Conservation (phyloP, 1,140 invertebrate species). For the Steinernema khuongi region DNA sequence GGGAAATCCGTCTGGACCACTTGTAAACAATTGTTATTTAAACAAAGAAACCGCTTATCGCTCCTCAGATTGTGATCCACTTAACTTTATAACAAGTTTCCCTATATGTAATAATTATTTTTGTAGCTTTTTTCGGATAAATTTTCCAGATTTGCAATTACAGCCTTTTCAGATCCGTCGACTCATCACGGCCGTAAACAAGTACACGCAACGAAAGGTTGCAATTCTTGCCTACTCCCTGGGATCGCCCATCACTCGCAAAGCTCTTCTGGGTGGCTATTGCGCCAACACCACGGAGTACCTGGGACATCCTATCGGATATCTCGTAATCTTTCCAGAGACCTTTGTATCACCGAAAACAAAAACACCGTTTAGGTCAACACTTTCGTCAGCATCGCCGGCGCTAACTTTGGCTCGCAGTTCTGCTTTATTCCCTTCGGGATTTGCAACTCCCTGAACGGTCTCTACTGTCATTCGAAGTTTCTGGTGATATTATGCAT, state of each 20-base stretch:
- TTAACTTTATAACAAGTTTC: no score
- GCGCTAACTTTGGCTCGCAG: background rate
- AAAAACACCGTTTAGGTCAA: background rate
- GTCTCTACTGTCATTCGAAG: background rate
- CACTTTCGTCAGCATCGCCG: background rate
- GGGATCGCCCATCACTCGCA: slow-evolving; percentile 21
- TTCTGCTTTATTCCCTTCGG: background rate
- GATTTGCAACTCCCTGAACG: background rate
- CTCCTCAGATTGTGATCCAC: no score
- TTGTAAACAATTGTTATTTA: no score
- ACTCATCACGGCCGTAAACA: background rate
- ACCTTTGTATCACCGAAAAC: background rate
- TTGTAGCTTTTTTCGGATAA: no score
- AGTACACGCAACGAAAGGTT: slow-evolving; percentile 7
- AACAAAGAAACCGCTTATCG: no score
- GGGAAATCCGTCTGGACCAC: no score
- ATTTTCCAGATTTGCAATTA: no score
- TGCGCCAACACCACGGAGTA: background rate
- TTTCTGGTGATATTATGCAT: background rate
- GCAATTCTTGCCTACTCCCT: slow-evolving; percentile 22
- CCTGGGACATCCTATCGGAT: background rate
- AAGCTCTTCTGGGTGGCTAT: slow-evolving; percentile 18
- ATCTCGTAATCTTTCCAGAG: background rate
- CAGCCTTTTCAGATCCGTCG: slow-evolving; percentile 8
- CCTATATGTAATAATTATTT: no score